Conservation (phyloP, 2,113 vertebrate genomes). For the Struthio camelus region DNA sequence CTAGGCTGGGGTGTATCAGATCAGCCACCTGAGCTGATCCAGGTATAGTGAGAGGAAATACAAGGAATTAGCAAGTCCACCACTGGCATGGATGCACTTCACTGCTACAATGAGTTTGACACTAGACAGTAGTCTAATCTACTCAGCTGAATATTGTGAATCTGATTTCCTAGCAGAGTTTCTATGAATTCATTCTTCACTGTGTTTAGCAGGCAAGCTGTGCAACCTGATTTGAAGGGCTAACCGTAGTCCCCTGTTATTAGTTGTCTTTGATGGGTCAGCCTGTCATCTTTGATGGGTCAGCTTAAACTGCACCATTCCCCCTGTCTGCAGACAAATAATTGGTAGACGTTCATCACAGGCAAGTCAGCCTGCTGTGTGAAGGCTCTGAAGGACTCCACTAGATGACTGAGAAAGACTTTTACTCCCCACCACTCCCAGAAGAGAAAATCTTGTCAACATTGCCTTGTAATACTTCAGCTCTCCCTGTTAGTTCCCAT, state of each 20-base stretch:
- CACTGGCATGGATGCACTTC: not conserved
- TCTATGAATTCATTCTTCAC: not conserved
- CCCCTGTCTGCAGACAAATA: not conserved
- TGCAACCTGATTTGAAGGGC: not conserved
- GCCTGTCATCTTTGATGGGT: not conserved
- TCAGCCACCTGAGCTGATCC: not conserved
- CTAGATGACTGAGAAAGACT: not conserved
- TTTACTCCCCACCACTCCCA: not conserved
- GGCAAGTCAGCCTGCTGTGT: not conserved
- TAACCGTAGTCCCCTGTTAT: not conserved
- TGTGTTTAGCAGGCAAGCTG: not conserved
- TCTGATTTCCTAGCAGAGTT: not conserved
- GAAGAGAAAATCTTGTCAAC: not conserved
- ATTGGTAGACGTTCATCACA: not conserved
- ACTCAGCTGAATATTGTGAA: not conserved
- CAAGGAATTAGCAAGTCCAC: not conserved
- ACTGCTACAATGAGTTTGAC: not conserved
- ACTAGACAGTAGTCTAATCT: not conserved
- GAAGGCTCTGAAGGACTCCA: not conserved
- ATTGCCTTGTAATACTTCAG: not conserved
- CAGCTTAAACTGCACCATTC: not conserved
- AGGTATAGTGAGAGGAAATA: not conserved
- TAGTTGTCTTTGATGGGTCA: not conserved
- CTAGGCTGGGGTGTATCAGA: not conserved
- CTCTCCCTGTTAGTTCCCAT: not conserved